A percentile compares a stretch with the other conserved stretches of the same genome.
Conservation (phyloP, 1,140 invertebrate genomes). For the Nephila pilipes region DNA sequence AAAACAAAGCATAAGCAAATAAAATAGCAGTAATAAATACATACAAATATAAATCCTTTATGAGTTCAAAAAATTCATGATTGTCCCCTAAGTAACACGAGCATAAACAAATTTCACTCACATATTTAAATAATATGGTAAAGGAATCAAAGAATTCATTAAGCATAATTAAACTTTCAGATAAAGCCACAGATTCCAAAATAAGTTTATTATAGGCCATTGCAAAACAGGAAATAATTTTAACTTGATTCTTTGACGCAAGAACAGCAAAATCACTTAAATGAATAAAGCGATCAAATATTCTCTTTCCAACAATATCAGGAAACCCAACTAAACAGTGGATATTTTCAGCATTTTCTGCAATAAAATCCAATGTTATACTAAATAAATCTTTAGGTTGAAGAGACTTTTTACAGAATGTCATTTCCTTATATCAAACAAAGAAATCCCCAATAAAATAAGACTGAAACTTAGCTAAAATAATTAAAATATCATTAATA, state of each 20-base stretch:
- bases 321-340: conserved; percentile 44
- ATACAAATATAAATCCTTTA: conserved; percentile 21
- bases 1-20: no score
- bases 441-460: neutral
- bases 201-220: conserved; percentile 28
- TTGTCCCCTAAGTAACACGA: conserved; percentile 45
- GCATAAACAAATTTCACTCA: conserved; percentile 51
- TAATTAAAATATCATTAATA: neutral
- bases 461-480: neutral
- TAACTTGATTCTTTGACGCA: neutral
- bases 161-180: conserved; percentile 23
- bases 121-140: neutral
- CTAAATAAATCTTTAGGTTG: conserved; percentile 14
- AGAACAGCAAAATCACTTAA: neutral
- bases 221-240: conserved; percentile 22
- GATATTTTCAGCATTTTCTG: neutral
- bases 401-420: neutral
- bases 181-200: conserved; percentile 20
- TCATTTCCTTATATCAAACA: neutral
- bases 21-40: neutral
- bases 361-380: conserved; percentile 17
- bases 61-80: conserved; percentile 36
- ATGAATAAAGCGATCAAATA: conserved; percentile 38
- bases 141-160: conserved; percentile 59
- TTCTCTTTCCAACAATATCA: conserved; percentile 24